A percentile compares a stretch with the other conserved stretches of the same genome.
Evolutionary conservation across 2,113 vertebrate genomes (phyloP).

Genomic region (Nesoenas mayeri): DNA sequence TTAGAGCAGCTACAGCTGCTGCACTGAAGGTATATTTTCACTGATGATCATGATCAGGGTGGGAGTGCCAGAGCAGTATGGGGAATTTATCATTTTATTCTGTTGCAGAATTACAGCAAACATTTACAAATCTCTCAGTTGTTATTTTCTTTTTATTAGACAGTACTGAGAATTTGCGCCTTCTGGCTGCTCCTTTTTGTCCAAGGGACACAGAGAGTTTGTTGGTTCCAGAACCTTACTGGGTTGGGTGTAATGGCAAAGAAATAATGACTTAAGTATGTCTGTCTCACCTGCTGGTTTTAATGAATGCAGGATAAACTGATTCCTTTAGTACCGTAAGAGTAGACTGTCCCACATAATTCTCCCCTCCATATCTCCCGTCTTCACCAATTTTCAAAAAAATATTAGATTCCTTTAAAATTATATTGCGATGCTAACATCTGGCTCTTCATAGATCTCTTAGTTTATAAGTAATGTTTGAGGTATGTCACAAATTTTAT

Average conservation of each 20-base stretch:
- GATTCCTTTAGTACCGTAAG: background rate
- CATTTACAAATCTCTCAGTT: constrained; percentile 59
- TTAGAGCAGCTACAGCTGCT: constrained; percentile 75
- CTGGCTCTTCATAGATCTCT: background rate
- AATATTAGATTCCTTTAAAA: background rate
- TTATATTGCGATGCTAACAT: background rate
- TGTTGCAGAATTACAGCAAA: constrained; percentile 55
- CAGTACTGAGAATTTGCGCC: background rate
- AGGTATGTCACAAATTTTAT: constrained; percentile 41
- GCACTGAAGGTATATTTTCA: constrained; percentile 69
- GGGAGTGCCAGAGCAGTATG: constrained; percentile 1
- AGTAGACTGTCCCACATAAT: background rate
- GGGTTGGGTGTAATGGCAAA: background rate
- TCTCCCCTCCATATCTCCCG: background rate
- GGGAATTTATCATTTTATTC: constrained; percentile 59
- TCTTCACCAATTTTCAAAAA: background rate
- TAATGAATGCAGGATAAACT: constrained; percentile 16
- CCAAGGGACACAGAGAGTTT: constrained; percentile 24
- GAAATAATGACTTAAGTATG: background rate
- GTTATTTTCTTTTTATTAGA: constrained; percentile 49
- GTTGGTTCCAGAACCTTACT: background rate
- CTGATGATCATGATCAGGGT: constrained; percentile 51
- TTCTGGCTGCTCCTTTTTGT: constrained; percentile 31
- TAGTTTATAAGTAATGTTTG: constrained; percentile 35
- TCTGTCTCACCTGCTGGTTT: constrained; percentile 18